Evolutionary conservation across 2,113 vertebrate genomes (phyloP).

Genomic region (Psophia crepitans): DNA sequence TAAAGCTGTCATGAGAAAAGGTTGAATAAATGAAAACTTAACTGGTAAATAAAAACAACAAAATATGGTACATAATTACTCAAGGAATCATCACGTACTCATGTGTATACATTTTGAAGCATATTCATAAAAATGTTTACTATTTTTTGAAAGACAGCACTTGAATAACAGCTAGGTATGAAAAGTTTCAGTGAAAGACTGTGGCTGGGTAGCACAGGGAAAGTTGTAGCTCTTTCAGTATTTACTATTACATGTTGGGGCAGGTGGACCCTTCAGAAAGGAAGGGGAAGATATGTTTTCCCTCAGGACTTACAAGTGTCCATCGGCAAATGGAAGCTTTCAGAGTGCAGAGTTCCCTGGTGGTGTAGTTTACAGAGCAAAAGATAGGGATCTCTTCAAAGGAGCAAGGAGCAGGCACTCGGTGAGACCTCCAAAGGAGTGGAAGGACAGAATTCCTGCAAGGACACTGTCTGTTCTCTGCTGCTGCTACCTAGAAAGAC

Average conservation of each 20-base stretch:
- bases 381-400: neutral
- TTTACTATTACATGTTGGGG: neutral
- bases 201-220: neutral
- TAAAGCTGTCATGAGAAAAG: neutral
- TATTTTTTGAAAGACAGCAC: neutral
- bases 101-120: neutral
- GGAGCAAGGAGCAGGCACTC: accelerated
- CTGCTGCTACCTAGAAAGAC: neutral
- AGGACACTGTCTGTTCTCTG: neutral
- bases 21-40: neutral
- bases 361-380: neutral
- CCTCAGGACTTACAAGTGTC: neutral
- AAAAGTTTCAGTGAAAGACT: neutral
- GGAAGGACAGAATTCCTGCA: neutral
- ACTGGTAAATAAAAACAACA: neutral
- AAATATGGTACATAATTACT: neutral
- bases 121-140: neutral
- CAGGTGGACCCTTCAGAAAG: neutral
- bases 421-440: neutral
- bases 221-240: neutral
- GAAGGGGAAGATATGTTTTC: neutral
- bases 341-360: neutral
- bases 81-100: neutral
- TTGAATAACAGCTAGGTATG: neutral
- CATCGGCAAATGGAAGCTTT: neutral